Base-by-base conservation (phyloP, 2,797 vertebrate species). In the Florisuga fusca region DNA sequence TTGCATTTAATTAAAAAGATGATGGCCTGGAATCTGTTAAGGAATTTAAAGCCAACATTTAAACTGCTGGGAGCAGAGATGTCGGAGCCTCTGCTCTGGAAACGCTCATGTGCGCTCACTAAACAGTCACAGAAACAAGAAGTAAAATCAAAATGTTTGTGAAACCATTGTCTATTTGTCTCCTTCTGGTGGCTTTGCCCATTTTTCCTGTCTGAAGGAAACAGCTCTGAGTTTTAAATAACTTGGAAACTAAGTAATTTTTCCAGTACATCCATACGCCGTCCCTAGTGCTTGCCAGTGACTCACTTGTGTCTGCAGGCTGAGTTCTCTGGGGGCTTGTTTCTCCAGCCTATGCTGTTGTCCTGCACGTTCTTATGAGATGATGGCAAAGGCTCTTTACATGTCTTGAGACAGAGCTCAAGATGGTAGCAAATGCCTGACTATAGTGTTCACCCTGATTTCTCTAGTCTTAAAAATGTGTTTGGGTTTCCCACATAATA, bases 1-100 rank as follows among this genome's bases (percentile, higher is more conserved):
- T 97, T 95, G 93, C 95, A 97, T 97, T 97, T 97, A 97, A 97
- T 97, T 97, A 97, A 97, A 97, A 96, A 96, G 94, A 97, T 97
- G 96, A 97, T 97, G 97, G 96, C 94, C 95, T 96, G 95, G 97
- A 97, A 97, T 97, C 97, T 97, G 97, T 97, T 97, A 95, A 97
- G 96, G 94, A 96, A 96, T 97, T 97, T 97, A 96, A 97, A 97
- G 97, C 97, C 97, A 97, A 97, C 96, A 96, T 96, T 97, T 97
- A 95, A 95, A 95, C 92, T 94, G 61, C 95, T 95, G 95, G 96
- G 96, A 94, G 84, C 92, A 96, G 93, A 96, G 92, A 96, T 96
- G 95, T 95, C 92, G 96, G 89, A 96, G 84, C 92, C 93, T 94
- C 92, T 97, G 94, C 95, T 96, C 95, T 97, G 79, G 87, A 90